Evolutionary conservation across 1,140 invertebrate species (phyloP).

Genomic region (Potamilus streckersoni): DNA sequence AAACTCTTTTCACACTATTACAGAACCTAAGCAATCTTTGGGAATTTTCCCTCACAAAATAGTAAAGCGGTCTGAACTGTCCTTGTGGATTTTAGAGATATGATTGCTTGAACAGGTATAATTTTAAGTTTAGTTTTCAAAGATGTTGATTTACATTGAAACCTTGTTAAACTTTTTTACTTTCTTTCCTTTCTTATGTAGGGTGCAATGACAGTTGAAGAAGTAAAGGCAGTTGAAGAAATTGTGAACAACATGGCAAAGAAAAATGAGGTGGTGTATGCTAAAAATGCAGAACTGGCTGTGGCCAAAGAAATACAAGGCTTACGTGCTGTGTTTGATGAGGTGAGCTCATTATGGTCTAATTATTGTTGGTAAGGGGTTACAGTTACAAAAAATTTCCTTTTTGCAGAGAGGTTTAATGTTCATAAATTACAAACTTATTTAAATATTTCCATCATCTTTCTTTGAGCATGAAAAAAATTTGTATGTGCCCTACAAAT

Average conservation of each 20-base stretch:
- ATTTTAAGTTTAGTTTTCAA: no score
- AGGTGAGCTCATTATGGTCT: constrained; percentile 68
- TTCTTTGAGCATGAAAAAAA: neutral
- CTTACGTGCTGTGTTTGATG: constrained; percentile 97
- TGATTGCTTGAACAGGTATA: no score
- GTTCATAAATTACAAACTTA: neutral
- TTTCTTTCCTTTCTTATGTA: constrained; percentile 36
- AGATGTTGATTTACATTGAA: no score
- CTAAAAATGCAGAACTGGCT: constrained; percentile 86
- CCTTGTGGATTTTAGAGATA: neutral
- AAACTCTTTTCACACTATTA: neutral
- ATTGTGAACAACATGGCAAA: constrained; percentile 82
- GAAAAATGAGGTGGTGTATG: constrained; percentile 87
- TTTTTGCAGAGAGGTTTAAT: neutral
- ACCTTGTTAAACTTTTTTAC: no score
- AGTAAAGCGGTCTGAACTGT: neutral
- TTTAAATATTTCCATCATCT: neutral
- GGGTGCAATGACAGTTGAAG: constrained; percentile 85
- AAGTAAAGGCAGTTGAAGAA: constrained; percentile 89
- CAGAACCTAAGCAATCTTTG: neutral
- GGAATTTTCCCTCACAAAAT: neutral
- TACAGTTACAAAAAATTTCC: neutral
- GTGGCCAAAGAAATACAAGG: constrained; percentile 94
- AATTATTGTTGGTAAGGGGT: no score
- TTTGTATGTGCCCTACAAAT: no score